phyloP scores from a whole-genome alignment of 1,140 invertebrate species.

The Drosophila elegans region DNA sequence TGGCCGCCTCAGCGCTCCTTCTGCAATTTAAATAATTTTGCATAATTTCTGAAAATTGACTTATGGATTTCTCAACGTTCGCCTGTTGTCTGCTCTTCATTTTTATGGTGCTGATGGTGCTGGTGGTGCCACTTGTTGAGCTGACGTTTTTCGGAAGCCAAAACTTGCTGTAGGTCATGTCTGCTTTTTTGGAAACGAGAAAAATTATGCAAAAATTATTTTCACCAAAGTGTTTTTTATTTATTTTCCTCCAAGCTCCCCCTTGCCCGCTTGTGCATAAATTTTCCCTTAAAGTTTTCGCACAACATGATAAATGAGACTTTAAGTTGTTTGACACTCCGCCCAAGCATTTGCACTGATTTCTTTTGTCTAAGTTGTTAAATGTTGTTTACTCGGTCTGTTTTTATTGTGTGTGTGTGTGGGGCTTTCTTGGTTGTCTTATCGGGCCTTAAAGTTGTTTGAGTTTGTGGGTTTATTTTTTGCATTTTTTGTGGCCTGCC shows the following conservation, averaged over 20 bases:
- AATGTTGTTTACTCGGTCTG: conserved; percentile 50
- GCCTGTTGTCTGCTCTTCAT: conserved; percentile 60
- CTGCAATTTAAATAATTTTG: conserved; percentile 84
- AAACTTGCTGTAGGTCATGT: conserved; percentile 80
- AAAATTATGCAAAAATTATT: conserved; percentile 77
- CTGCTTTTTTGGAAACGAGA: conserved; percentile 46
- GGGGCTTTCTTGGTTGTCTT: conserved; percentile 42
- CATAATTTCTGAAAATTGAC: conserved; percentile 84
- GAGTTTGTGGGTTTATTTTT: conserved; percentile 63
- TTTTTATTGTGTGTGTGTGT: conserved; percentile 13
- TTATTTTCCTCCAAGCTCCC: conserved; percentile 23
- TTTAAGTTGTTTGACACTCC: conserved; percentile 81
- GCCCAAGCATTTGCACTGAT: conserved; percentile 38
- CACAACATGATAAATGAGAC: conserved; percentile 82
- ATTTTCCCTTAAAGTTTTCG: conserved; percentile 71
- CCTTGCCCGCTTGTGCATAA: conserved; percentile 49
- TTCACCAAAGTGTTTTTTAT: conserved; percentile 57
- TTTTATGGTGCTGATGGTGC: conserved; percentile 50
- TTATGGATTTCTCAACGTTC: conserved; percentile 74
- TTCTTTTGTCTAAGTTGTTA: conserved; percentile 72
- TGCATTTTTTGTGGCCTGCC: conserved; percentile 4
- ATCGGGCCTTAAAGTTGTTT: conserved; percentile 67
- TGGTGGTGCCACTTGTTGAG: conserved; percentile 71
- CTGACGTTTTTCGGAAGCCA: conserved; percentile 24
- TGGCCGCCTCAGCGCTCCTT: conserved; percentile 45